phyloP scores from a whole-genome alignment of 2,888 invertebrate genomes.

The Ecdyonurus torrentis region DNA sequence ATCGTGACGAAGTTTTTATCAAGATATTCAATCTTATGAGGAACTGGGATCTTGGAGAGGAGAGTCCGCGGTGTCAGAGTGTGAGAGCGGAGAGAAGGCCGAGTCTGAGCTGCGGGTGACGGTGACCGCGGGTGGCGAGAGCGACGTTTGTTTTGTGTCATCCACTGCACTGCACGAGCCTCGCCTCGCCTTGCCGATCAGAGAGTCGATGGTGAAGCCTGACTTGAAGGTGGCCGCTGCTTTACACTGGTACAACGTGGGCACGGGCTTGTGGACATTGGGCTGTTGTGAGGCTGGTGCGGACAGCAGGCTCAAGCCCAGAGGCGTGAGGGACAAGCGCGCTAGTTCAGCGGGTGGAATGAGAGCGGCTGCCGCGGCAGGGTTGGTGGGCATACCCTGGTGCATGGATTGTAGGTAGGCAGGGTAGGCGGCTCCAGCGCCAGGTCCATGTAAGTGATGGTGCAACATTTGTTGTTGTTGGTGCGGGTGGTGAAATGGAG shows the following conservation, averaged over 20 bases:
- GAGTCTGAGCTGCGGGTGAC: conserved; percentile 1
- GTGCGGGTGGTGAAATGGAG: background rate
- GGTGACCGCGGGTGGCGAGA: background rate
- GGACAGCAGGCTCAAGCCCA: conserved; percentile 3
- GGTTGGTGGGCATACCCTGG: background rate
- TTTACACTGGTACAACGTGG: conserved; percentile 4
- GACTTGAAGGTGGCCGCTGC: background rate
- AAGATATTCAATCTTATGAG: too few species aligned
- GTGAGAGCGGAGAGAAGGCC: background rate
- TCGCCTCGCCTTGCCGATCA: background rate
- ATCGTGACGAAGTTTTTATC: too few species aligned
- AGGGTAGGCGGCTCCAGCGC: background rate
- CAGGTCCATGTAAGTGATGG: background rate
- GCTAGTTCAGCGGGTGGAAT: background rate
- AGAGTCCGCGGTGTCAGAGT: background rate
- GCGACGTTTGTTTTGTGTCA: background rate
- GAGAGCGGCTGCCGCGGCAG: too few species aligned
- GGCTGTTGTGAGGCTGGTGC: background rate
- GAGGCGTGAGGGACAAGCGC: conserved; percentile 5
- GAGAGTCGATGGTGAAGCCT: conserved; percentile 6
- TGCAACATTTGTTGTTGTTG: too few species aligned
- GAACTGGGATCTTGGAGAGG: too few species aligned
- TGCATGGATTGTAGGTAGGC: background rate
- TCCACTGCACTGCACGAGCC: background rate
- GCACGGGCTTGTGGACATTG: conserved; percentile 1